Conservation (phyloP, 2,888 invertebrate species). For the Latrodectus hesperus region DNA sequence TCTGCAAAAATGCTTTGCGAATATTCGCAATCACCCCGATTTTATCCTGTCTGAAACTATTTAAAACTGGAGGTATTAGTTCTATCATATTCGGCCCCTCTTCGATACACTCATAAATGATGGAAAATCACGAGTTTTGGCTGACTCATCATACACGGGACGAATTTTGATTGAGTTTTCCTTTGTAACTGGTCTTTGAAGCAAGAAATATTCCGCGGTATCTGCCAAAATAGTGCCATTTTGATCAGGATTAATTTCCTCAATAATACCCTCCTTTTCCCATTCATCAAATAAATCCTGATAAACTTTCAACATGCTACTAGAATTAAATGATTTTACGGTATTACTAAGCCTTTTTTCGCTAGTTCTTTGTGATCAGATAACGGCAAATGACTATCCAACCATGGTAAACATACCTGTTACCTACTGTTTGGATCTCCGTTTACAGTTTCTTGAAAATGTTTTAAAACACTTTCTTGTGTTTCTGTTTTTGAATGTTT, state of each 20-base stretch:
- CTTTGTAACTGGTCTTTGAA: too few species aligned
- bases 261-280: slow-evolving; percentile 8
- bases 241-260: not conserved
- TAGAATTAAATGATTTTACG: not conserved
- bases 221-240: too few species aligned
- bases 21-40: slow-evolving; percentile 3
- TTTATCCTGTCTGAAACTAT: not conserved
- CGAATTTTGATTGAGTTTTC: too few species aligned
- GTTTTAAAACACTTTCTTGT: slow-evolving; percentile 3
- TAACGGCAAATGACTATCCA: too few species aligned
- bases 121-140: too few species aligned
- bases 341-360: not conserved
- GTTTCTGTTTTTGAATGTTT: not conserved
- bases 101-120: not conserved
- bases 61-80: slow-evolving; percentile 2
- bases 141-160: too few species aligned
- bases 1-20: not conserved
- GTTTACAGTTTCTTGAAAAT: slow-evolving; percentile 7
- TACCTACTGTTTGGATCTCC: not conserved
- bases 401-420: too few species aligned
- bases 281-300: not conserved
- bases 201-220: too few species aligned
- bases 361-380: too few species aligned
- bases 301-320: too few species aligned
- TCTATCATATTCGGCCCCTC: not conserved